phyloP scores from a whole-genome alignment of 2,888 invertebrate species.

The Polydrusus pterygomalis region DNA sequence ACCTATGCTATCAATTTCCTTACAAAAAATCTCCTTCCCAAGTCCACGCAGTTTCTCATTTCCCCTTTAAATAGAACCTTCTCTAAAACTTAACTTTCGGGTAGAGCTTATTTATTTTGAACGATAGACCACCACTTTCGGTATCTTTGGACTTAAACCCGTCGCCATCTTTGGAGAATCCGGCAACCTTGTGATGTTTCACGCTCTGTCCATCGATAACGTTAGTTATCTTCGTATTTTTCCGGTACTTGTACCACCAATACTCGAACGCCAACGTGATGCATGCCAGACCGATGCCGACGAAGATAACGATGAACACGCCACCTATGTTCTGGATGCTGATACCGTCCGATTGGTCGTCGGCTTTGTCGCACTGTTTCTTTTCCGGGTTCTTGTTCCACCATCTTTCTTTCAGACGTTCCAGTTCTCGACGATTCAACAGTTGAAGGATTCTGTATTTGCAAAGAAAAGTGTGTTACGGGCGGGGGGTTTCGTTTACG shows the following conservation, averaged over 20 bases:
- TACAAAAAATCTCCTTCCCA: too few relatives aligned
- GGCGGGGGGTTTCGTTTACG: background rate
- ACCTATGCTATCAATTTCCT: background rate
- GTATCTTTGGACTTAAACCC: conserved; percentile 28
- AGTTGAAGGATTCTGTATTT: conserved; percentile 85
- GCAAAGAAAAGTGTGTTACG: background rate
- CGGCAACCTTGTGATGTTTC: conserved; percentile 24
- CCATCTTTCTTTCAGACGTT: conserved; percentile 96
- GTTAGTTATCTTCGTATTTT: conserved; percentile 73
- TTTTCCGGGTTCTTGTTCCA: conserved; percentile 92
- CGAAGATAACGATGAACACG: conserved; percentile 97
- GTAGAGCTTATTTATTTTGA: conserved; percentile 57
- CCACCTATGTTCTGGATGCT: conserved; percentile 98
- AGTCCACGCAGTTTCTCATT: too few relatives aligned
- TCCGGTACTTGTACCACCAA: conserved; percentile 83
- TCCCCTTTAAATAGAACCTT: too few relatives aligned
- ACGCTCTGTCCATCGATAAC: conserved; percentile 72
- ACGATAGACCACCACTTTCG: conserved; percentile 9
- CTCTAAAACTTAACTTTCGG: conserved; percentile 61
- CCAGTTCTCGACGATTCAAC: conserved; percentile 93
- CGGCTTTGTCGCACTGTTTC: conserved; percentile 85
- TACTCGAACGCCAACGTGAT: conserved; percentile 94
- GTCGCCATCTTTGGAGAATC: conserved; percentile 17
- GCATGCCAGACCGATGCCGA: conserved; percentile 94
- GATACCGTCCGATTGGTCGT: conserved; percentile 97